phyloP scores from a whole-genome alignment of 2,888 invertebrate species.

The Ectemnius lituratus region DNA sequence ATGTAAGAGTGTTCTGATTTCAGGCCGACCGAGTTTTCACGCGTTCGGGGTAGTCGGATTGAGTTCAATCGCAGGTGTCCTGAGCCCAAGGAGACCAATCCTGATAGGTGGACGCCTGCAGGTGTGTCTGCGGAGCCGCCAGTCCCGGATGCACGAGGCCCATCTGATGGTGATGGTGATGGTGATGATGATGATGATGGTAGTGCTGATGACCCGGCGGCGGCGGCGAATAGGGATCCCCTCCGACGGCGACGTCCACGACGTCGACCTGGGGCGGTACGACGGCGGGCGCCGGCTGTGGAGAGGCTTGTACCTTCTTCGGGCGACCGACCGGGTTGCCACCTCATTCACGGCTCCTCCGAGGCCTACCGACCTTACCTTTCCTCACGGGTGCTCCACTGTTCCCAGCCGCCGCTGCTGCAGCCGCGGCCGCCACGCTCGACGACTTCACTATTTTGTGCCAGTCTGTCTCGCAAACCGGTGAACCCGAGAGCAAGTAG shows the following conservation, averaged over 20 bases:
- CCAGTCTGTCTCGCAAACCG: slow-evolving; percentile 97
- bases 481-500: slow-evolving; percentile 92
- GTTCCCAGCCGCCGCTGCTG: slow-evolving; percentile 84
- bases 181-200: slow-evolving; percentile 70
- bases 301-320: slow-evolving; percentile 75
- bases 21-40: too few species aligned
- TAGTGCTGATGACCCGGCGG: slow-evolving; percentile 77
- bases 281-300: slow-evolving; percentile 65
- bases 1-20: too few species aligned
- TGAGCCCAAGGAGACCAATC: slow-evolving; percentile 71
- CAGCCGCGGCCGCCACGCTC: slow-evolving; percentile 81
- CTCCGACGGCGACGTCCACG: slow-evolving; percentile 62
- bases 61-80: slow-evolving; percentile 72
- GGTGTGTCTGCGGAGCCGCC: slow-evolving; percentile 61
- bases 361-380: slow-evolving; percentile 93
- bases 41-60: too few species aligned
- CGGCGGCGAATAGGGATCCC: slow-evolving; percentile 76
- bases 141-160: slow-evolving; percentile 64
- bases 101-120: slow-evolving; percentile 63
- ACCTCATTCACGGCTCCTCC: slow-evolving; percentile 93
- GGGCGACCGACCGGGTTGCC: slow-evolving; percentile 78
- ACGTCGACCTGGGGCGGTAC: slow-evolving; percentile 64
- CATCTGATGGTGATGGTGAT: slow-evolving; percentile 69
- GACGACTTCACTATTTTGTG: slow-evolving; percentile 90
- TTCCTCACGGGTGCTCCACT: slow-evolving; percentile 85